Evolutionary conservation across 2,888 invertebrate species (phyloP).

Genomic region (Aleiodes leptofemur): DNA sequence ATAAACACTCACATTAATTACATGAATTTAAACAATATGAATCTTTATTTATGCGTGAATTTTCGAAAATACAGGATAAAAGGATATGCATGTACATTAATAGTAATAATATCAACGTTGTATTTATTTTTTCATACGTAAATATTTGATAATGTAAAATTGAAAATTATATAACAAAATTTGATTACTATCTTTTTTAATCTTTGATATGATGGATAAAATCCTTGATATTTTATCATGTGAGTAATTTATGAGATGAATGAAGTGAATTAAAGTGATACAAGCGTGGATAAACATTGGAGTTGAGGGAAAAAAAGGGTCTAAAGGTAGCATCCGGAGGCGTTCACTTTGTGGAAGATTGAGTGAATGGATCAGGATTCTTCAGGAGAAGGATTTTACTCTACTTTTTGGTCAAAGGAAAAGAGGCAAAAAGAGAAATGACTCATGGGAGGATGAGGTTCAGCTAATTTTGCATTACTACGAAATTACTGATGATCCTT

Average conservation of each 20-base stretch:
- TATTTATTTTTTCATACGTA: conserved; percentile 1
- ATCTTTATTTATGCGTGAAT: neutral
- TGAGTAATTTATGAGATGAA: conserved; percentile 28
- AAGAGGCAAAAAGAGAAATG: neutral
- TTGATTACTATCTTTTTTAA: neutral
- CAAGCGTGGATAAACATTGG: conserved; percentile 22
- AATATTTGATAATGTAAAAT: neutral
- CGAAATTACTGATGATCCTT: neutral
- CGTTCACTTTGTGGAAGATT: conserved; percentile 62
- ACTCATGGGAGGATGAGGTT: neutral
- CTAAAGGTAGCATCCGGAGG: conserved; percentile 56
- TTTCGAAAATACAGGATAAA: neutral
- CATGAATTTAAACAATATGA: neutral
- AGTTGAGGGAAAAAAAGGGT: neutral
- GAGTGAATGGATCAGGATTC: conserved; percentile 14
- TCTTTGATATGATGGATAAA: neutral
- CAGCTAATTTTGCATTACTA: neutral
- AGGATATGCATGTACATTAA: neutral
- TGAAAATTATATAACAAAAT: conserved; percentile 13
- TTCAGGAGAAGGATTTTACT: neutral
- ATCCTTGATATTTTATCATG: conserved; percentile 11
- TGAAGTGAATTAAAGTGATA: conserved; percentile 21
- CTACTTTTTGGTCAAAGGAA: conserved; percentile 3
- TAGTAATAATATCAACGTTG: conserved; percentile 8
- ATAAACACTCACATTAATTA: conserved; percentile 18